Conservation (phyloP, 2,797 vertebrate genomes). For the Botia kubotai region DNA sequence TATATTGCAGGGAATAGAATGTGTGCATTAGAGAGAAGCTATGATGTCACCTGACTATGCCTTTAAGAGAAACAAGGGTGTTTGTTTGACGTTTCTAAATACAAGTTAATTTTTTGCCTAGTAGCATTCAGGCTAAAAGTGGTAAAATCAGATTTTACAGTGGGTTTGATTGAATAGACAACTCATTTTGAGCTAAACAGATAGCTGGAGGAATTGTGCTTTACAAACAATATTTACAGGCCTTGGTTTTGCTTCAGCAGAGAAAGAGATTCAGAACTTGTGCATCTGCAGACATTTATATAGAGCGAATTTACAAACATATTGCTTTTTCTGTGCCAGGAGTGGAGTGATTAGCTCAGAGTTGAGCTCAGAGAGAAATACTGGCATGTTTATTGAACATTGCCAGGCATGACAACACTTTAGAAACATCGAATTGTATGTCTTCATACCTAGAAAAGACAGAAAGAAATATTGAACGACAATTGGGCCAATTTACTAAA, state of each 20-base stretch:
- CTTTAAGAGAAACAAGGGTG: neutral
- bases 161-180: slow-evolving; percentile 39
- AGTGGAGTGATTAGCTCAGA: neutral
- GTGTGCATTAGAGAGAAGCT: neutral
- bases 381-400: neutral
- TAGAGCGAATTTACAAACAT: neutral
- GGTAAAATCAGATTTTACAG: slow-evolving; percentile 32
- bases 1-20: neutral
- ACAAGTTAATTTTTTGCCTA: slow-evolving; percentile 26
- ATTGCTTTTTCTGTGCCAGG: neutral
- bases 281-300: slow-evolving; percentile 8
- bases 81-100: slow-evolving; percentile 13
- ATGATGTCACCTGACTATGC: neutral
- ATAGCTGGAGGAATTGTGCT: slow-evolving; percentile 25
- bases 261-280: slow-evolving; percentile 18
- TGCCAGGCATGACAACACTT: neutral
- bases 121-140: slow-evolving; percentile 33
- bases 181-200: slow-evolving; percentile 25
- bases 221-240: slow-evolving; percentile 29
- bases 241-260: slow-evolving; percentile 7
- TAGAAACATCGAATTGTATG: neutral
- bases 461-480: neutral
- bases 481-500: neutral
- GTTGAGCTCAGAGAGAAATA: neutral
- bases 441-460: neutral